These are phyloP conservation scores for Brevimyrus niger DNA, from an alignment of 2,113 vertebrate species.

Conservation along the genomic window DNA sequence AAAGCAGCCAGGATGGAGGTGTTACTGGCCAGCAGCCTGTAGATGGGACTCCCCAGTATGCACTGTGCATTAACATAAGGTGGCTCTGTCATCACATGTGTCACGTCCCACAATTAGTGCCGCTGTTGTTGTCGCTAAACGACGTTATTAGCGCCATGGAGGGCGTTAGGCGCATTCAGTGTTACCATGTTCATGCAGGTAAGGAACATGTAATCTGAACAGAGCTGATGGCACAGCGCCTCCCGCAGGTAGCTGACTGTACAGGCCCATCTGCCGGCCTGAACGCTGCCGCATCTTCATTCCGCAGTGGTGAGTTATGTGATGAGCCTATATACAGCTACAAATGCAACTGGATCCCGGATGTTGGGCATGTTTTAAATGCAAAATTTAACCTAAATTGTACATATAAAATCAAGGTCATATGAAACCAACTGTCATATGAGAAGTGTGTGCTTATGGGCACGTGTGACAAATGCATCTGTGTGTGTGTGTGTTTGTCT, in stretches of 20 bases:
- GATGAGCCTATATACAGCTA: neutral
- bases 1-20: neutral
- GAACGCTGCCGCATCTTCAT: neutral
- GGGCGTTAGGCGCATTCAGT: neutral
- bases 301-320: neutral
- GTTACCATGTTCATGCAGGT: neutral
- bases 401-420: neutral
- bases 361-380: neutral
- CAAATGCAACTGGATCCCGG: neutral
- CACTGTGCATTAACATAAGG: neutral
- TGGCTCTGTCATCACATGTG: neutral
- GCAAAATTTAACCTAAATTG: neutral
- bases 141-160: neutral
- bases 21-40: neutral
- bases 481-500: neutral
- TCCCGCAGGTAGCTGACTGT: neutral
- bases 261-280: neutral
- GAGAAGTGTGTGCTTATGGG: neutral
- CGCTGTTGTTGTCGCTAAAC: neutral
- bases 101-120: neutral
- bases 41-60: neutral
- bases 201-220: neutral
- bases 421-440: neutral
- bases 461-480: neutral
- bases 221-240: neutral